Base-by-base conservation (phyloP, 2,797 vertebrate species). In the Rallus crepitans region DNA sequence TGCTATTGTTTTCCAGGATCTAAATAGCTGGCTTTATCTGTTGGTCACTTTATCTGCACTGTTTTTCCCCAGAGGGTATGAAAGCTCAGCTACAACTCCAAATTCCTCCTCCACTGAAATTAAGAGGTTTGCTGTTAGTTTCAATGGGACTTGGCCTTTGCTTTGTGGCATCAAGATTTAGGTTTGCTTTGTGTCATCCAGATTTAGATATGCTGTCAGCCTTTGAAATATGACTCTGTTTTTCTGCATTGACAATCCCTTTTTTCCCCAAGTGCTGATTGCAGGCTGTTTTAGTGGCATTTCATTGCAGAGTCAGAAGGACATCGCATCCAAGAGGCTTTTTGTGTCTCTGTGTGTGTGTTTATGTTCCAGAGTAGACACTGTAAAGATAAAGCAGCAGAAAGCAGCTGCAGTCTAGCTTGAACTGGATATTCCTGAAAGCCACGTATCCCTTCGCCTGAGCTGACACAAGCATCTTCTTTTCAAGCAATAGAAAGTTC, bases 271-370 rank as follows among this genome's bases (percentile, higher is more conserved):
- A 47, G 65, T 76, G 47, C 23, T 82, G 31, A 90, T 76, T 92
- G 35, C 56, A 82, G 31, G 11, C 40, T 90, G 23, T 47, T 95
- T 86, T 93, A 81, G 80, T 79, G 84, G 57, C 76, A 72, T 96
- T 95, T 89, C 42, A 40, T 92, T 93, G 76, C 55, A 63, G 68
- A 95, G 8, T 90, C 71, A 82, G 82, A 94, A 96, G 69, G 35
- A 76, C 9, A 48, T 65, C 39, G 60, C 52, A 7, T 82, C 66
- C 2, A 24, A 75, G 79, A 87, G n/a, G 45, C 9, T 42, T 37
- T 83, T 73, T 65, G 25, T 80, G 4, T 56, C 4, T 33, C 12
- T 80, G 3, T 56, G 5, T 33, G 17, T 30, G 19, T 87, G 13
- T 75, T 88, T 55, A 11, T 60, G 10, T 84, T 85, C 31, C 30